Evolutionary conservation across 2,113 vertebrate genomes (phyloP).

Genomic region (Gnathonemus echidnorhynchus): DNA sequence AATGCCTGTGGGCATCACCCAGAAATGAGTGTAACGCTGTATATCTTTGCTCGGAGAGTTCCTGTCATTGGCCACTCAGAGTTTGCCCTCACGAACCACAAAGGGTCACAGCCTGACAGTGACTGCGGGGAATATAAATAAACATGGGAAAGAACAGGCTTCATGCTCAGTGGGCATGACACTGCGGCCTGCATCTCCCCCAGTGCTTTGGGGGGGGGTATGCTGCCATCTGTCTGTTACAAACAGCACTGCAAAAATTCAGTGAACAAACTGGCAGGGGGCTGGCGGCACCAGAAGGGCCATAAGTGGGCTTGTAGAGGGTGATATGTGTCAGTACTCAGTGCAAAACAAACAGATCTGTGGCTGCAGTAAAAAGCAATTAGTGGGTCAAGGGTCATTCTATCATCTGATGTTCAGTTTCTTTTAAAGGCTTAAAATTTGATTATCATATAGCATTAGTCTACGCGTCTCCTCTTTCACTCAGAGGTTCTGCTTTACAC

Average conservation of each 20-base stretch:
- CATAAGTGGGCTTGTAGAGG: neutral
- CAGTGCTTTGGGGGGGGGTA: neutral
- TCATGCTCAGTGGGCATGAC: constrained; percentile 10
- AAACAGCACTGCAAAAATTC: neutral
- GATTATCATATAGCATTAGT: neutral
- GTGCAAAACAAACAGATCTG: neutral
- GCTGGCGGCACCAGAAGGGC: neutral
- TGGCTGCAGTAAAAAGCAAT: neutral
- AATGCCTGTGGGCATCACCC: neutral
- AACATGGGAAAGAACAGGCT: neutral
- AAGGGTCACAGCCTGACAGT: neutral
- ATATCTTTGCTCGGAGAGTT: neutral
- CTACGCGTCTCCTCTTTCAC: neutral
- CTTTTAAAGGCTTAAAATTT: neutral
- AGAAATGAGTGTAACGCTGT: neutral
- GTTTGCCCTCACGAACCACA: neutral
- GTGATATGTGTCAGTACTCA: neutral
- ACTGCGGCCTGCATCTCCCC: neutral
- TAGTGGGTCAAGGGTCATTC: neutral
- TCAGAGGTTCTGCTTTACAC: neutral
- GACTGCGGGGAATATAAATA: neutral
- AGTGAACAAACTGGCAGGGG: neutral
- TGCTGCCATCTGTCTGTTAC: constrained; percentile 1
- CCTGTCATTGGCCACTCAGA: neutral
- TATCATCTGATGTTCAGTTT: no score